Evolutionary conservation across 2,797 vertebrate genomes (phyloP), one percentile per base, ranked within the genome.

Genomic region (Poeciliopsis turneri): DNA sequence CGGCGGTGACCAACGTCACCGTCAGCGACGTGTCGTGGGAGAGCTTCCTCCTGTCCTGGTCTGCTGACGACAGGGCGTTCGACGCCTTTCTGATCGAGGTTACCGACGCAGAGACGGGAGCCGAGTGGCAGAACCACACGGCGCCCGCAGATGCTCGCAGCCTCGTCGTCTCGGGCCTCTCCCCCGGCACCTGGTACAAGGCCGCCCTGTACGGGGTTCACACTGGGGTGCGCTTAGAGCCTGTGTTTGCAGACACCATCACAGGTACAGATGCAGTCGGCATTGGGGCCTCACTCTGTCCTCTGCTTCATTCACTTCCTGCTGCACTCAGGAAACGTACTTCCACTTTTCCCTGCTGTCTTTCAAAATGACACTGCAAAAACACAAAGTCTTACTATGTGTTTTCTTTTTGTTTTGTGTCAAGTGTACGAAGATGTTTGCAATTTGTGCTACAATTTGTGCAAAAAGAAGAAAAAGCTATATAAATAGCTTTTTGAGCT

Each of bases 1-100:
- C 97, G 11, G 87, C 95, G 87, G 94, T 99, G 91, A 96, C 95
- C 82, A 88, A 94, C 39, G 76, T 99, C 46, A 93, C 95, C 0
- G 83, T 98, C 41, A 94, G 95, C 47, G 90, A 95, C 25, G 82
- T 96, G 84, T 95, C 94, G 83, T 97, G 97, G 97, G 96, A 97
- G 92, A 94, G 95, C 88, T 96, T 98, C 95, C 96, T 91, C 89
- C 84, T 99, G 92, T 95, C 96, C 94, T 99, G 98, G 98, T 96
- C 93, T 0, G 94, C 96, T 0, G 95, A 96, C 0, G 95, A 96
- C 15, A 93, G 95, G 76, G 89, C 85, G 78, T 97, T 95, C 91
- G 96, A 98, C 78, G 94, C 79, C 89, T 99, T 99, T 96, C 83
- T 98, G 92, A 78, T 99, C 78, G 96, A 97, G 95, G 95, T 99